Conservation (phyloP, 2,797 vertebrate species). For the Epinephelus malabaricus region DNA sequence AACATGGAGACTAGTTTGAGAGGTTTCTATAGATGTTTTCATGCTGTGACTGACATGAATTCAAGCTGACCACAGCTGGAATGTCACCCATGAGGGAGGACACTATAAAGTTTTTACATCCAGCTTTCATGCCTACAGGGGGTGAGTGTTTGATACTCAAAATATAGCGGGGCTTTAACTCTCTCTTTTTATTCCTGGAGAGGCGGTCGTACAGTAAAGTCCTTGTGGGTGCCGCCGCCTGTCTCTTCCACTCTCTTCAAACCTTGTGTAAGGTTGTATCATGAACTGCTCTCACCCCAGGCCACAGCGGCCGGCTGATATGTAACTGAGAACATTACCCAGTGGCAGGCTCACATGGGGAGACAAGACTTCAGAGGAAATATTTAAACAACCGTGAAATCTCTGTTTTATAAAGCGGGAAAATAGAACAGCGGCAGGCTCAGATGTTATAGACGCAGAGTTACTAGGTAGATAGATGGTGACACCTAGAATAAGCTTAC, state of each 20-base stretch:
- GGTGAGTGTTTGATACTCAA: conserved; percentile 14
- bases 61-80: conserved; percentile 10
- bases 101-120: conserved; percentile 27
- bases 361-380: conserved; percentile 17
- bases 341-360: conserved; percentile 8
- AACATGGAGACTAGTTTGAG: background rate
- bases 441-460: background rate
- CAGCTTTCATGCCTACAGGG: background rate
- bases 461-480: conserved; percentile 3
- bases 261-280: conserved; percentile 46
- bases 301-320: conserved; percentile 47
- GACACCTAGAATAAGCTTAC: background rate
- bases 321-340: conserved; percentile 74
- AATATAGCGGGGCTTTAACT: conserved; percentile 30
- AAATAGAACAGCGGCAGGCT: background rate
- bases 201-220: conserved; percentile 10
- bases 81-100: conserved; percentile 25
- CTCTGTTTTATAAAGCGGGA: conserved; percentile 9
- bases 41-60: conserved; percentile 15
- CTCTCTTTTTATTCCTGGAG: conserved; percentile 30
- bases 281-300: conserved; percentile 56
- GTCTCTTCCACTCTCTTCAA: conserved; percentile 72
- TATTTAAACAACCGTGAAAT: conserved; percentile 33
- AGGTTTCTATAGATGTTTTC: conserved; percentile 23
- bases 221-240: conserved; percentile 40